Percentiles rank a stretch among this genome's conserved stretches.
Conservation (phyloP, 1,140 invertebrate genomes). For the Vanessa atalanta region DNA sequence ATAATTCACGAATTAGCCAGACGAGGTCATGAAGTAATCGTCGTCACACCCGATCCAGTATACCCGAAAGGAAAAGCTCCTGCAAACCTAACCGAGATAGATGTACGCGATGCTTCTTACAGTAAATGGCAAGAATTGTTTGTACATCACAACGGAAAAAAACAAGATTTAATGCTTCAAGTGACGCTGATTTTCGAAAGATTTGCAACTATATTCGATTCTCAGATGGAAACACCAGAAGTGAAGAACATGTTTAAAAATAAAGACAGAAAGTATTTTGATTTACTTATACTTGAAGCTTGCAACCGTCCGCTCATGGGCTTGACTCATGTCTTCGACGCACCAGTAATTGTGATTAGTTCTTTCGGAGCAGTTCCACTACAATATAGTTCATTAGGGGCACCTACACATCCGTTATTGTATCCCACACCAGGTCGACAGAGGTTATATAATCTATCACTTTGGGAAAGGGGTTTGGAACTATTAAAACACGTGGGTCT, state of each 20-base stretch:
- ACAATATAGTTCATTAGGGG: conserved; percentile 62
- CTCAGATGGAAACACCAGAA: conserved; percentile 50
- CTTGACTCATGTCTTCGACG: conserved; percentile 64
- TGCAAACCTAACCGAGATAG: conserved; percentile 52
- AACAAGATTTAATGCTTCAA: conserved; percentile 29
- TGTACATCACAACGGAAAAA: conserved; percentile 13
- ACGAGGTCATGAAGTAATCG: conserved; percentile 73
- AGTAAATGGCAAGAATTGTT: conserved; percentile 40
- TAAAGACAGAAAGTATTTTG: conserved; percentile 50
- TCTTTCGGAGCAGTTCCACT: conserved; percentile 49
- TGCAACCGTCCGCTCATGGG: conserved; percentile 42
- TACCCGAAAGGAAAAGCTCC: conserved; percentile 44
- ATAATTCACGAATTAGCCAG: conserved; percentile 60
- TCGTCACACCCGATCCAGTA: conserved; percentile 51
- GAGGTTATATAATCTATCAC: conserved; percentile 45
- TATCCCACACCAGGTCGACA: conserved; percentile 65
- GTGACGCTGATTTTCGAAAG: conserved; percentile 32
- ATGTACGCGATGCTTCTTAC: conserved; percentile 54
- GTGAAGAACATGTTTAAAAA: conserved; percentile 51
- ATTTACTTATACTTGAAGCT: conserved; percentile 61
- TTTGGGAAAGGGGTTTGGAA: conserved; percentile 56
- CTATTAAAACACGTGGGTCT: conserved; percentile 42
- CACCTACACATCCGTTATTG: conserved; percentile 71
- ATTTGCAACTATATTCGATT: conserved; percentile 41
- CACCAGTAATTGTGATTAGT: conserved; percentile 67